These are phyloP conservation scores for Pangasius sanitwongsei DNA, from an alignment of 2,797 vertebrate genomes.

Conservation along the genomic window DNA sequence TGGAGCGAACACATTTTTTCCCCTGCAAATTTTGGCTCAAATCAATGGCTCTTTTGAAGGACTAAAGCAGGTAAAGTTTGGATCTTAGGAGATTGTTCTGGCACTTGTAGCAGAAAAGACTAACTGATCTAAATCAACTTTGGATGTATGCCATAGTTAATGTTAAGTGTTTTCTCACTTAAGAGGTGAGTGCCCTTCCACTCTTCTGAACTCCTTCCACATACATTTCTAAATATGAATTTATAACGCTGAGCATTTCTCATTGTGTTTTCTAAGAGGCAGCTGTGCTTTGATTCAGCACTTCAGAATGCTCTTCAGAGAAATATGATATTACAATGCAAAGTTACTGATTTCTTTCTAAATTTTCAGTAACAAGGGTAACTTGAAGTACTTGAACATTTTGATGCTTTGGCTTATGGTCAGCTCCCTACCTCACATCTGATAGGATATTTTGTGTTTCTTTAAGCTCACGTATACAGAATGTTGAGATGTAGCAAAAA, in stretches of 20 bases:
- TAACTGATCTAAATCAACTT: slow-evolving; percentile 54
- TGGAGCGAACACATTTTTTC: slow-evolving; percentile 48
- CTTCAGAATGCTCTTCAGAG: neutral
- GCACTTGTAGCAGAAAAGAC: slow-evolving; percentile 30
- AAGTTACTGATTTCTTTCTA: slow-evolving; percentile 19
- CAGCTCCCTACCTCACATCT: neutral
- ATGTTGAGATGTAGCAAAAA: slow-evolving; percentile 43
- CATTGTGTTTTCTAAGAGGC: slow-evolving; percentile 1
- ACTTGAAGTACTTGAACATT: neutral
- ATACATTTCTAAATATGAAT: slow-evolving; percentile 14
- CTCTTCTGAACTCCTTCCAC: neutral
- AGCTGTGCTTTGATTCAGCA: slow-evolving; percentile 2
- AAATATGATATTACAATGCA: slow-evolving; percentile 20
- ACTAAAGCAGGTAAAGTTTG: slow-evolving; percentile 56
- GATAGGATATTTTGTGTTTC: slow-evolving; percentile 21
- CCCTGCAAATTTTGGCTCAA: slow-evolving; percentile 50
- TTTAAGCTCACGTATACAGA: slow-evolving; percentile 31
- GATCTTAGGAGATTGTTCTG: slow-evolving; percentile 29
- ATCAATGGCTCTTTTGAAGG: slow-evolving; percentile 55
- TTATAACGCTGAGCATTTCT: neutral
- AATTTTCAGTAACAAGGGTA: neutral
- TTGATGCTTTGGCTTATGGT: neutral
- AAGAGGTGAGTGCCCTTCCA: slow-evolving; percentile 14
- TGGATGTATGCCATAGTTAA: slow-evolving; percentile 36
- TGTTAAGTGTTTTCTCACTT: slow-evolving; percentile 56